Evolutionary conservation across 2,797 vertebrate species (phyloP).

Genomic region (Eurystomus glaucurus): DNA sequence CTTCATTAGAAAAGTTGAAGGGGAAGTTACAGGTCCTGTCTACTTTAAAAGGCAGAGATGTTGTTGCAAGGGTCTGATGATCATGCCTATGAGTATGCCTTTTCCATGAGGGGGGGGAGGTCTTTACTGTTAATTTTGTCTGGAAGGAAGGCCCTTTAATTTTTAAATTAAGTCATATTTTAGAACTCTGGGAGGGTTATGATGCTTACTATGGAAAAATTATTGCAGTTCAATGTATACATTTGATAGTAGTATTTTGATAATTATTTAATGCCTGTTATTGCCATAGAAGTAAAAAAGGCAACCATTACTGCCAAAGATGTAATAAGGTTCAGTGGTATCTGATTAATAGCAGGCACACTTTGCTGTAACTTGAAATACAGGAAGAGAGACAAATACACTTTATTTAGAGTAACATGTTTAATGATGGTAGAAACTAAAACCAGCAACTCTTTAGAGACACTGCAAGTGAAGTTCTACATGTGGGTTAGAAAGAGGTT

Average conservation of each 20-base stretch:
- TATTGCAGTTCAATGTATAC: background rate
- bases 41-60: background rate
- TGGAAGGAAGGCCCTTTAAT: background rate
- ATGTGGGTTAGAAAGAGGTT: background rate
- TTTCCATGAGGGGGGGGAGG: background rate
- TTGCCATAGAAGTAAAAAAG: background rate
- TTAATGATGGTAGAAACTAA: background rate
- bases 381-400: background rate
- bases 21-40: background rate
- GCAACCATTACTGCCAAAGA: background rate
- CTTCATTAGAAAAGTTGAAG: background rate
- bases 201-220: background rate
- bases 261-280: background rate
- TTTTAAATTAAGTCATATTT: background rate
- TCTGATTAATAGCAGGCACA: background rate
- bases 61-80: background rate
- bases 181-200: background rate
- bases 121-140: background rate
- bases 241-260: background rate
- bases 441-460: background rate
- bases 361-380: background rate
- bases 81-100: background rate
- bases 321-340: background rate
- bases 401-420: background rate
- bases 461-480: background rate